These are phyloP conservation scores for Balaeniceps rex DNA, from an alignment of 2,113 vertebrate species.

Conservation along the genomic window DNA sequence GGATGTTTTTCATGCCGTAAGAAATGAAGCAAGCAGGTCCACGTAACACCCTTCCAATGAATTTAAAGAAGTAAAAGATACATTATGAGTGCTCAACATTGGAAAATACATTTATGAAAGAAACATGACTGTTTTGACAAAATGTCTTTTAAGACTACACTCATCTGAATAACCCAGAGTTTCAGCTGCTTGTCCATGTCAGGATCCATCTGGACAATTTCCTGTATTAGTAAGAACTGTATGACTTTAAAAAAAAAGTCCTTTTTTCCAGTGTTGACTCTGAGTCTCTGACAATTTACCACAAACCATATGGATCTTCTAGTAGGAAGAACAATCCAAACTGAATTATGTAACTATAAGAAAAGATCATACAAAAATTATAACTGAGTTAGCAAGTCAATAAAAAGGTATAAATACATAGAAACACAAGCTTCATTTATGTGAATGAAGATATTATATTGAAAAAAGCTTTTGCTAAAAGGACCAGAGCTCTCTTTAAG, in stretches of 20 bases:
- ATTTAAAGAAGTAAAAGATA: background rate
- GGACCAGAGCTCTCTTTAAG: background rate
- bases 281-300: background rate
- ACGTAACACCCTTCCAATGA: background rate
- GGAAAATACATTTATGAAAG: background rate
- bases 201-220: background rate
- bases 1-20: background rate
- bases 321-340: background rate
- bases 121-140: background rate
- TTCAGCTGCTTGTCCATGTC: background rate
- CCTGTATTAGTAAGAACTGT: background rate
- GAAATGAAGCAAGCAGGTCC: background rate
- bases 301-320: background rate
- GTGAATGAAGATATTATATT: background rate
- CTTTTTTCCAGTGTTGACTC: background rate
- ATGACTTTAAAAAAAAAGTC: no score
- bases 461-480: background rate
- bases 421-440: background rate
- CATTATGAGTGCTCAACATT: background rate
- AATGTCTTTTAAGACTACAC: background rate
- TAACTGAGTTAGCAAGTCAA: background rate
- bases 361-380: background rate
- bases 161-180: background rate
- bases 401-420: background rate
- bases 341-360: background rate